These are phyloP conservation scores for Condylostylus longicornis DNA, from an alignment of 1,140 invertebrate species.

Conservation along the genomic window DNA sequence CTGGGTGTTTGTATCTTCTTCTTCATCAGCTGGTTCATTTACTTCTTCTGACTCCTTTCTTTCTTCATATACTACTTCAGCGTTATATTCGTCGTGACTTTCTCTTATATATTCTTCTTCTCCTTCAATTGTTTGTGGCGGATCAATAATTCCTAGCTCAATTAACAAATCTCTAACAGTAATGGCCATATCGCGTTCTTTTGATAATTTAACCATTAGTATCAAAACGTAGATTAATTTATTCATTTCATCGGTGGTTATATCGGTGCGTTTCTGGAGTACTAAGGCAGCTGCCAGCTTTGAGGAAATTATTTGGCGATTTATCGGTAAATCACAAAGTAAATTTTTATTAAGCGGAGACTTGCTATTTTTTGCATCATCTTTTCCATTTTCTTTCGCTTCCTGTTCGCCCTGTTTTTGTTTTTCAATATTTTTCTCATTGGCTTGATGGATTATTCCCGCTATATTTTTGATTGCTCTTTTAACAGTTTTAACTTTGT, in stretches of 20 bases:
- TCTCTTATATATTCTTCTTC: not conserved
- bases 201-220: constrained; percentile 34
- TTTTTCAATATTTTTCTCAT: constrained; percentile 31
- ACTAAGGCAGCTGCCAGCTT: constrained; percentile 61
- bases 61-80: not conserved
- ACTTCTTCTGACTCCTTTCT: constrained; percentile 1
- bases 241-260: constrained; percentile 58
- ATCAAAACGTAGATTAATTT: constrained; percentile 61
- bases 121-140: not conserved
- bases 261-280: constrained; percentile 59
- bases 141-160: constrained; percentile 9
- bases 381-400: constrained; percentile 34
- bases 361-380: not conserved
- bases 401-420: constrained; percentile 16
- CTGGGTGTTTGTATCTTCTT: constrained; percentile 2
- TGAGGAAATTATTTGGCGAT: constrained; percentile 41
- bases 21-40: not conserved
- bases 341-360: not conserved
- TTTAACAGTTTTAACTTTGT: constrained; percentile 30
- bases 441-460: constrained; percentile 45
- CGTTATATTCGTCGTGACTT: constrained; percentile 1
- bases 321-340: constrained; percentile 15
- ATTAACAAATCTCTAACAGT: constrained; percentile 5
- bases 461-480: constrained; percentile 47
- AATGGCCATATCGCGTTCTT: constrained; percentile 5